phyloP scores from a whole-genome alignment of 2,888 invertebrate genomes.

The Melinaea menophilus region DNA sequence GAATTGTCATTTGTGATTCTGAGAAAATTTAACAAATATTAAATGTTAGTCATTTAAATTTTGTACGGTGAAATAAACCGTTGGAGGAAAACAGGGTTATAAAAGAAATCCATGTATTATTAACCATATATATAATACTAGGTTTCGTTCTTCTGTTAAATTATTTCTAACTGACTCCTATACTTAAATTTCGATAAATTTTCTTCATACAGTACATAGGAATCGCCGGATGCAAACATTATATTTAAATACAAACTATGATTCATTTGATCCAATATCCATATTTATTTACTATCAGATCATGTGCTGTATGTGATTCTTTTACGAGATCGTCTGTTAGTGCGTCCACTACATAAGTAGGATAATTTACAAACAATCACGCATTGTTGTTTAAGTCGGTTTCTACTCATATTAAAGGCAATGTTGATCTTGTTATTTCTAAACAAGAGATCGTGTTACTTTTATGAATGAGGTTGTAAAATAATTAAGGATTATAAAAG shows the following conservation, averaged over 20 bases:
- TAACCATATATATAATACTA: no score
- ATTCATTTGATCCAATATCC: constrained; percentile 19
- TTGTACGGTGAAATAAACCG: no score
- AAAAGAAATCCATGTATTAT: no score
- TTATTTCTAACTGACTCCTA: no score
- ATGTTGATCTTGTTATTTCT: no score
- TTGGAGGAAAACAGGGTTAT: no score
- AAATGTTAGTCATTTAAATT: no score
- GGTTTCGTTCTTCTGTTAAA: no score
- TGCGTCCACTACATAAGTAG: constrained; percentile 12
- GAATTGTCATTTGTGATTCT: not conserved
- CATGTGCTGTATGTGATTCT: constrained; percentile 16
- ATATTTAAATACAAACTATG: not conserved
- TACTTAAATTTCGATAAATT: no score
- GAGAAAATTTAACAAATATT: not conserved
- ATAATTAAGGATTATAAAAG: not conserved
- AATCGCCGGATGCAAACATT: not conserved
- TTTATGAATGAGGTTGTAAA: no score
- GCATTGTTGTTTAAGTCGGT: not conserved
- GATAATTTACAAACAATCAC: constrained; percentile 2
- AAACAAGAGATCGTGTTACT: no score
- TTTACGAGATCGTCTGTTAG: constrained; percentile 9
- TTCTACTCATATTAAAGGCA: not conserved
- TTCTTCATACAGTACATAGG: no score
- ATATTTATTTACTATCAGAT: constrained; percentile 15